Evolutionary conservation across 2,888 invertebrate genomes (phyloP).

Genomic region (Metellina segmentata): DNA sequence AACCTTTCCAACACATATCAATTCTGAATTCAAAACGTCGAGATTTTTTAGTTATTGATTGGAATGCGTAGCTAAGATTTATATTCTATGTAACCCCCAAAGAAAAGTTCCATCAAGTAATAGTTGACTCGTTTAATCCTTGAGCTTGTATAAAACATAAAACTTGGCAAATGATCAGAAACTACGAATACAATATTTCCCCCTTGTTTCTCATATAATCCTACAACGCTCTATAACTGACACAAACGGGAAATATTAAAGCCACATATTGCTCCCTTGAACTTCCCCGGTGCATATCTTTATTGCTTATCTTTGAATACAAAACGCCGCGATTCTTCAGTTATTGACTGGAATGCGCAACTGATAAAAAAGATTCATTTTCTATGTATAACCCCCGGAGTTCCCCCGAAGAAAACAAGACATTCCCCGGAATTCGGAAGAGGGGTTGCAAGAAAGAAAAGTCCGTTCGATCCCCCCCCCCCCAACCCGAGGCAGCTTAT

Average conservation of each 20-base stretch:
- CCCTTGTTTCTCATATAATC: no score
- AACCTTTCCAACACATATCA: no score
- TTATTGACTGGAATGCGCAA: background rate
- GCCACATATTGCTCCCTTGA: background rate
- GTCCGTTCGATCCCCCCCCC: background rate
- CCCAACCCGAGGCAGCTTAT: constrained; percentile 39
- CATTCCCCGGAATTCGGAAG: constrained; percentile 34
- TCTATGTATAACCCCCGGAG: constrained; percentile 31
- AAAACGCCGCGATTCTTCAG: background rate
- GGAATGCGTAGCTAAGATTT: background rate
- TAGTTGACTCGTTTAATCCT: no score
- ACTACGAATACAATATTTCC: no score
- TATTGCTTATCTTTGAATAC: background rate
- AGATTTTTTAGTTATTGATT: no score
- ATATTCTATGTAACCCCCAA: background rate
- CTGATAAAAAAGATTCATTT: constrained; percentile 20
- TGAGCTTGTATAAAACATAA: no score
- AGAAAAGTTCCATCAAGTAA: no score
- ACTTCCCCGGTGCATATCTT: background rate
- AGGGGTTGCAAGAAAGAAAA: background rate
- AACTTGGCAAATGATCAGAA: no score
- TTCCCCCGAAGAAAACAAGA: constrained; percentile 38
- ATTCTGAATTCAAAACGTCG: no score
- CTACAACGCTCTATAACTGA: no score
- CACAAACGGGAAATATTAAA: background rate